Conservation (phyloP, 2,797 vertebrate genomes). For the Anabacerthia variegaticeps region DNA sequence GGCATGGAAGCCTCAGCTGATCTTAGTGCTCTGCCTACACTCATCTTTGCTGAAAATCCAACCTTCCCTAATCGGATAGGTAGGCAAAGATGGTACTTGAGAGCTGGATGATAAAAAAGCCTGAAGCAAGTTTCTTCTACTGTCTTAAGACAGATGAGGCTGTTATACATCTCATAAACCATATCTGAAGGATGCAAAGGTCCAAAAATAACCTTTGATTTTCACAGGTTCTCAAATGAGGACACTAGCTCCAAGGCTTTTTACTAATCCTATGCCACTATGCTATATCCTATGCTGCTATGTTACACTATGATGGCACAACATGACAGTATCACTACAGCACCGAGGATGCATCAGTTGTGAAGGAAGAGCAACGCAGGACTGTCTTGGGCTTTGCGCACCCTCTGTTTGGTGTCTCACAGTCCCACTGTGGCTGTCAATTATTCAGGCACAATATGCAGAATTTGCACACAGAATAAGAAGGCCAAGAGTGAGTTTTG, state of each 20-base stretch:
- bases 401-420: neutral
- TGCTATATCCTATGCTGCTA: no score
- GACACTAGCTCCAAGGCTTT: neutral
- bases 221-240: neutral
- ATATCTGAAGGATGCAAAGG: neutral
- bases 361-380: neutral
- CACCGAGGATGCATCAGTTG: neutral
- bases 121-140: neutral
- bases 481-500: neutral
- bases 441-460: neutral
- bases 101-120: neutral
- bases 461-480: neutral
- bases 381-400: neutral
- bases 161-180: neutral
- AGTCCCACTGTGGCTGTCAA: neutral
- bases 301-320: neutral
- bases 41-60: neutral
- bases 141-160: neutral
- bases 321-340: neutral
- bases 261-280: neutral
- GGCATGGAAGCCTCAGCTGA: neutral
- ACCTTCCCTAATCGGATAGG: neutral
- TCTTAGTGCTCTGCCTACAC: neutral
- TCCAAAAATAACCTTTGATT: neutral
- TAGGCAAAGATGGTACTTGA: neutral